phyloP scores from a whole-genome alignment of 2,888 invertebrate genomes.

The Caenorhabditis auriculariae region DNA sequence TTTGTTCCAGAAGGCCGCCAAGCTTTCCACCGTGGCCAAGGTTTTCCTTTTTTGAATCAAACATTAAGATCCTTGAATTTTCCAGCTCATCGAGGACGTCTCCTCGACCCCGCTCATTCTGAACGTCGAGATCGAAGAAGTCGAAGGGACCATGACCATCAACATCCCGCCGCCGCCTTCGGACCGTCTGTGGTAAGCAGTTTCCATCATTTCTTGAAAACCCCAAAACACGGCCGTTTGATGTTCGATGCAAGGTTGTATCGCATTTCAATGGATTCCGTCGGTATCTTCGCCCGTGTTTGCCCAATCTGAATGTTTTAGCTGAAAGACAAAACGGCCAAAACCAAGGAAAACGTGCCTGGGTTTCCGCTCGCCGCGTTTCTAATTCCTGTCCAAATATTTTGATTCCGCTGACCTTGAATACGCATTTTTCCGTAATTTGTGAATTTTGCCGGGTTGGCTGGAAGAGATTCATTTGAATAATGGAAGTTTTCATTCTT shows the following conservation, averaged over 20 bases:
- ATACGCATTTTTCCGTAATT: no score
- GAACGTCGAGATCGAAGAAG: conserved; percentile 79
- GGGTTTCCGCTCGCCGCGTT: no score
- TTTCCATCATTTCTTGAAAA: background rate
- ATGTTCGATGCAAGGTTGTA: no score
- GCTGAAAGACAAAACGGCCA: background rate
- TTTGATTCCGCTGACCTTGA: no score
- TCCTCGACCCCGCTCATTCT: conserved; percentile 84
- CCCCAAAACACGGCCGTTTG: no score
- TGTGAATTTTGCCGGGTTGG: no score
- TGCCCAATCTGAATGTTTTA: background rate
- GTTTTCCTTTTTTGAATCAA: conserved; percentile 4
- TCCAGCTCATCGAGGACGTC: conserved; percentile 80
- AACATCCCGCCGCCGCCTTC: conserved; percentile 85
- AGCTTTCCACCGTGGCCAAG: conserved; percentile 65
- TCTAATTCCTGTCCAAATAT: no score
- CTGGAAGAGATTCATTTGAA: no score
- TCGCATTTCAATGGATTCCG: no score
- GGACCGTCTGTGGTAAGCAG: conserved; percentile 80
- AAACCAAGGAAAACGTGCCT: background rate
- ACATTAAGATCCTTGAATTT: background rate
- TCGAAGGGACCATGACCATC: conserved; percentile 78
- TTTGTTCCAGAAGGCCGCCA: conserved; percentile 85
- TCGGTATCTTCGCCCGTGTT: no score
- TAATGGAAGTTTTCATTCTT: no score